phyloP scores from a whole-genome alignment of 1,140 invertebrate genomes.

The Cotesia typhae region DNA sequence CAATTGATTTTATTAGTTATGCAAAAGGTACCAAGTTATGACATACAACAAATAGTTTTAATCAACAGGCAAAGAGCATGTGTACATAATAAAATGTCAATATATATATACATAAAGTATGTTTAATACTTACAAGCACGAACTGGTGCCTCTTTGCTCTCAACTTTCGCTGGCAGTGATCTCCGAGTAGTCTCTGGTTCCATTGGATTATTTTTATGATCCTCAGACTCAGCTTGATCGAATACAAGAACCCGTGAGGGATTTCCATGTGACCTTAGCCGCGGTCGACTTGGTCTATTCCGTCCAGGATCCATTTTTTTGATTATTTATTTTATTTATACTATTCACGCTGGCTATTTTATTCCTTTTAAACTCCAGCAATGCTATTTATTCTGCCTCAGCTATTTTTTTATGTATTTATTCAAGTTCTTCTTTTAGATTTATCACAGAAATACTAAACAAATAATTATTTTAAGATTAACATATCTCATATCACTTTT shows the following conservation, averaged over 20 bases:
- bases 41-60: constrained; percentile 2
- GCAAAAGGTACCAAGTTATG: neutral
- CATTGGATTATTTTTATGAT: constrained; percentile 44
- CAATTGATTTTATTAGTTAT: neutral
- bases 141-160: constrained; percentile 62
- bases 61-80: constrained; percentile 1
- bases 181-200: constrained; percentile 48
- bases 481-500: too few relatives aligned
- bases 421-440: too few relatives aligned
- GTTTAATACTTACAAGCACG: constrained; percentile 49
- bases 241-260: constrained; percentile 68
- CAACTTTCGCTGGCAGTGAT: constrained; percentile 48
- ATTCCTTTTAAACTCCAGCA: too few relatives aligned
- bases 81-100: too few relatives aligned
- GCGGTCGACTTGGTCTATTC: constrained; percentile 62
- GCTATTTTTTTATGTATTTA: too few relatives aligned
- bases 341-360: neutral
- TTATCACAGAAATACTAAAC: too few relatives aligned
- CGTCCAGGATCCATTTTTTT: constrained; percentile 58
- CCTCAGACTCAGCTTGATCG: constrained; percentile 59
- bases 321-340: neutral
- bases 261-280: constrained; percentile 65
- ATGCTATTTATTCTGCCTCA: too few relatives aligned
- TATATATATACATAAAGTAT: too few relatives aligned
- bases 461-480: too few relatives aligned